Evolutionary conservation across 1,140 invertebrate species (phyloP).

Genomic region (Paraescarpia echinospica): DNA sequence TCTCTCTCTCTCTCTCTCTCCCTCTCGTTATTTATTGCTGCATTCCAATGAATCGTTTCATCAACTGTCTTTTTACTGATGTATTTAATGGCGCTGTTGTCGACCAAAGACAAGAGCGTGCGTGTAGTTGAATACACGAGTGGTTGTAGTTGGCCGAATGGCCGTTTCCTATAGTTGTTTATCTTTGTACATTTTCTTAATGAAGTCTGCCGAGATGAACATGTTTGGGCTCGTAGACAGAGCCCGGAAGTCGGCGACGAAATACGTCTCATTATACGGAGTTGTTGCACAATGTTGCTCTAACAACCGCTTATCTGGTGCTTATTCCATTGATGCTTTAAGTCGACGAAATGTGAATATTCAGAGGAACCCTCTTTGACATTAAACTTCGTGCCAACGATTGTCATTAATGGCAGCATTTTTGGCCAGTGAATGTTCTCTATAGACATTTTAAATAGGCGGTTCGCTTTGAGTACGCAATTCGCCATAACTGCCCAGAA

Average conservation of each 20-base stretch:
- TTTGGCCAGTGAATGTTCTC: not conserved
- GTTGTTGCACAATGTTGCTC: not conserved
- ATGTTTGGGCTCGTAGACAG: not conserved
- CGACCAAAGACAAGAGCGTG: not conserved
- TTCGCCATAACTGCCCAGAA: not conserved
- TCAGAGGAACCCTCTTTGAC: not conserved
- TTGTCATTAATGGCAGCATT: not conserved
- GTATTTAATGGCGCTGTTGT: constrained; percentile 5
- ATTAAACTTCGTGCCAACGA: not conserved
- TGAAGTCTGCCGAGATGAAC: not conserved
- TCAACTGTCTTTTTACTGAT: not conserved
- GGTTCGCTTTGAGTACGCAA: not conserved
- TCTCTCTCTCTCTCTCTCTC: too few species aligned
- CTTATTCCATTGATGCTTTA: not conserved
- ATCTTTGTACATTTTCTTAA: not conserved
- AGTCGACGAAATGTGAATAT: not conserved
- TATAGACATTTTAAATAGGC: not conserved
- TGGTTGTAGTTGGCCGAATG: not conserved
- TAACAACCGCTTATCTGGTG: not conserved
- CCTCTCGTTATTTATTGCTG: constrained; percentile 3
- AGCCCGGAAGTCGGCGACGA: not conserved
- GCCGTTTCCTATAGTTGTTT: not conserved
- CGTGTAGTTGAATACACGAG: not conserved
- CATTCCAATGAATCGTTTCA: not conserved
- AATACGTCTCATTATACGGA: not conserved